Evolutionary conservation across 2,113 vertebrate genomes (phyloP).

Genomic region (Etia nguti): DNA sequence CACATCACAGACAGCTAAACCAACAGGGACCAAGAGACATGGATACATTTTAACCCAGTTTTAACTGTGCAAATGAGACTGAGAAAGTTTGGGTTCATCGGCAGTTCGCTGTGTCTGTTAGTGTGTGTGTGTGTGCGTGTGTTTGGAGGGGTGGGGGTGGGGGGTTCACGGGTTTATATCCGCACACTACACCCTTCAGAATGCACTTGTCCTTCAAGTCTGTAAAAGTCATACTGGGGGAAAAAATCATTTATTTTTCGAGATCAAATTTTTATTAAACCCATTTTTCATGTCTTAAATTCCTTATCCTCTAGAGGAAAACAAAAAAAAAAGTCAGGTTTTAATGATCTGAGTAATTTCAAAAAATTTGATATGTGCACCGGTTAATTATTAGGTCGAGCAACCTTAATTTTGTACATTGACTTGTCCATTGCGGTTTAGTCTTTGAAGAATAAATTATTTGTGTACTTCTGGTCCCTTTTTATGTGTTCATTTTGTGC

Average conservation of each 20-base stretch:
- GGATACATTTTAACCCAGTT: slow-evolving; percentile 57
- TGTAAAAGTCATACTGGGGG: slow-evolving; percentile 14
- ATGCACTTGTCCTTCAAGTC: slow-evolving; percentile 44
- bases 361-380: slow-evolving; percentile 34
- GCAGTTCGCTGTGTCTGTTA: neutral
- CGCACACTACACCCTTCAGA: slow-evolving; percentile 45
- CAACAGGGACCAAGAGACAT: slow-evolving; percentile 64
- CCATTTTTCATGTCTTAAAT: slow-evolving; percentile 51
- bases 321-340: neutral
- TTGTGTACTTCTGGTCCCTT: slow-evolving; percentile 67
- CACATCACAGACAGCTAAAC: slow-evolving; percentile 50
- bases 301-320: slow-evolving; percentile 1
- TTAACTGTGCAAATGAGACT: slow-evolving; percentile 34
- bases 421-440: slow-evolving; percentile 56
- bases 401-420: slow-evolving; percentile 46
- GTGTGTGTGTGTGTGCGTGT: accelerated
- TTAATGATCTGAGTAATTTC: slow-evolving; percentile 19
- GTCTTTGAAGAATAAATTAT: slow-evolving; percentile 73
- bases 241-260: slow-evolving; percentile 49
- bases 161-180: slow-evolving; percentile 10
- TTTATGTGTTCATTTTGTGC: slow-evolving; percentile 76
- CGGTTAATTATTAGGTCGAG: slow-evolving; percentile 40
- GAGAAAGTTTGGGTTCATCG: neutral
- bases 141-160: neutral
- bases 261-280: slow-evolving; percentile 56